A percentile compares a stretch with the other conserved stretches of the same genome.
These are phyloP conservation scores for Heliothis subflexa DNA, from an alignment of 1,140 invertebrate species.

Conservation along the genomic window DNA sequence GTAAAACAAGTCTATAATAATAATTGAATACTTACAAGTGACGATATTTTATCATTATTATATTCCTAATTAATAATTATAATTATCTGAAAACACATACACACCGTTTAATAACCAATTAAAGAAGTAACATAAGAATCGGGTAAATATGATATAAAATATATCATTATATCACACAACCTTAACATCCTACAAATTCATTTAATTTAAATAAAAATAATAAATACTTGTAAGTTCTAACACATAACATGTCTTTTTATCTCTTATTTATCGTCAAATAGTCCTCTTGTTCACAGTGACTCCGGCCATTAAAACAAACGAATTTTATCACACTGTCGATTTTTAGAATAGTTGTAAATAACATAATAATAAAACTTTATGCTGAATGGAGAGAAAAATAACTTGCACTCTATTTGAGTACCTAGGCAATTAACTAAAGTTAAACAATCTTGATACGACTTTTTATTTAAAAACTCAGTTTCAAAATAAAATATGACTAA, in stretches of 20 bases:
- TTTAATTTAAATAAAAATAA: background rate
- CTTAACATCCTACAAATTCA: conserved; percentile 2
- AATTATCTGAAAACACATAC: conserved; percentile 12
- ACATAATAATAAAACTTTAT: no score
- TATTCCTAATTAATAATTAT: conserved; percentile 10
- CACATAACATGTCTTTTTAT: conserved; percentile 18
- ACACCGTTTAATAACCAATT: conserved; percentile 8
- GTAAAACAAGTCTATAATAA: no score
- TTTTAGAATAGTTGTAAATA: no score
- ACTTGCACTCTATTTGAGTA: no score
- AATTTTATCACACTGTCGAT: no score
- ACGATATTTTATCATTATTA: background rate
- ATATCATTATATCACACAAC: conserved; percentile 17
- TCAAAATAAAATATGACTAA: no score
- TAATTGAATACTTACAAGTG: conserved; percentile 6
- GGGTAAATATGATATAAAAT: conserved; percentile 3
- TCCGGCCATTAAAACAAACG: no score
- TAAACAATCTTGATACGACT: no score
- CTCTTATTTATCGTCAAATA: background rate
- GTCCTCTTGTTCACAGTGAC: background rate
- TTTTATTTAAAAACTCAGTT: no score
- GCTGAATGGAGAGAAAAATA: no score
- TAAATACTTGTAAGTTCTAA: conserved; percentile 22
- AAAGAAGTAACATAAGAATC: conserved; percentile 17
- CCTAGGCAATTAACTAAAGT: no score